Base-by-base conservation (phyloP, 1,140 invertebrate genomes). In the Pseudomyrmex flavicornis region DNA sequence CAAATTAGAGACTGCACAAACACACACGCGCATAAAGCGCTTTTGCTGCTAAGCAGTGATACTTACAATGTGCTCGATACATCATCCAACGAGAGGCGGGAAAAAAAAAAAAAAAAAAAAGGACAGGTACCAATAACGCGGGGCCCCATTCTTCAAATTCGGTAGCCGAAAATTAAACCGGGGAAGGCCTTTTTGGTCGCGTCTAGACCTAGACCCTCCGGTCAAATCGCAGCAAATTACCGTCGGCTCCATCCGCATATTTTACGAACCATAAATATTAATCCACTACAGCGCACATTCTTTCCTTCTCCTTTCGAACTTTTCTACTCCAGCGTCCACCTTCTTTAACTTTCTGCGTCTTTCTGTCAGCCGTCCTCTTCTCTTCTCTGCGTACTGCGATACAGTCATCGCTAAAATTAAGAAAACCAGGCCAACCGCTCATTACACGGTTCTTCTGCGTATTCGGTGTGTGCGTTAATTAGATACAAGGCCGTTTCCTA, bases 231-330 rank as follows among this genome's bases (percentile, higher is more conserved):
- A 91, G 89, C 86, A 92, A 90, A 92, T 91, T 92, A 90, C 88
- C 89, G 87, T 85, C 85, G 84, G 88, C 62, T 62, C 83, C 85
- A 84, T 87, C 83, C 86, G 88, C 84, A 90, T 90, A 88, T 92
- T 92, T 90, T 91, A 89, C 86, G 82, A 92, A 91, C 83, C 87
- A 92, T 91, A 92, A 92, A 91, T 91, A 92, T 91, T 90, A 90
- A 92, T 91, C 72, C 85, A 63, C 63, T 79, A 50, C 59, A 66
- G 61, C 75, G 75, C 73, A 54, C 79, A 22, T 66, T 35, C 35
- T 35, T 35, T 35, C 70, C 56, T 58, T 12, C 56, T 48, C 66
- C 56, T 22, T 58, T 54, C 50, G 12, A 17, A 10, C n/a, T 66
- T 17, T 26, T 17, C 3, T 13, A 65, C 35, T 35, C 5, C 35